Percentiles rank a stretch among this genome's conserved stretches.
Conservation (phyloP, 2,888 invertebrate genomes). For the Enchytraeus crypticus region DNA sequence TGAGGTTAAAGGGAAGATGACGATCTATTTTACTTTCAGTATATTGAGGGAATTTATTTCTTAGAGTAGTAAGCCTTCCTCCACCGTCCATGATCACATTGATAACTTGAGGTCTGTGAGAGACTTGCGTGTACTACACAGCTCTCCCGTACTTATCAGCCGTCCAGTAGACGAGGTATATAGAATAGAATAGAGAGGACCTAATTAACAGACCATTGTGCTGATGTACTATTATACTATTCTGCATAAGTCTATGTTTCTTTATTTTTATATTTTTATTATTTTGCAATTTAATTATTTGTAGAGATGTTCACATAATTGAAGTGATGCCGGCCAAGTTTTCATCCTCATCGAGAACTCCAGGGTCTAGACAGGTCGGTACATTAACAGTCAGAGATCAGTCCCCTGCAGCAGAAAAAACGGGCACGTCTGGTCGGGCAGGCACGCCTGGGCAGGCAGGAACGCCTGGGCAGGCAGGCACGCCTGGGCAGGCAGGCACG, state of each 20-base stretch:
- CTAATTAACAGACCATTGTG: too few species aligned
- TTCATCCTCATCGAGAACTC: neutral
- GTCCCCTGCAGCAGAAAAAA: neutral
- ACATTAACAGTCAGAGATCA: neutral
- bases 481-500: too few species aligned
- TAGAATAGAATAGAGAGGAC: neutral
- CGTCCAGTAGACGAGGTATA: neutral
- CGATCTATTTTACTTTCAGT: too few species aligned
- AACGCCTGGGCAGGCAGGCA: too few species aligned
- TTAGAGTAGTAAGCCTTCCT: neutral
- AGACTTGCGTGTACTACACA: conserved; percentile 37
- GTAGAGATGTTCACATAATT: conserved; percentile 8
- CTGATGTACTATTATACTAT: too few species aligned
- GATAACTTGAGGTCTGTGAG: neutral
- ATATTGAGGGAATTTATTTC: too few species aligned
- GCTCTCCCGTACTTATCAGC: conserved; percentile 18
- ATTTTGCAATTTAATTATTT: neutral
- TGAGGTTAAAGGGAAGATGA: too few species aligned
- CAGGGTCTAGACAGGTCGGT: too few species aligned
- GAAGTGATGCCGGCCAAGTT: neutral
- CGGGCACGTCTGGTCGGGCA: too few species aligned
- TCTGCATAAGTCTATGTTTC: neutral
- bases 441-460: too few species aligned
- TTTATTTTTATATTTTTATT: neutral
- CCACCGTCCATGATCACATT: neutral